Evolutionary conservation across 1,140 invertebrate genomes (phyloP), one percentile per base, ranked within the genome.

Genomic region (Drosophila asahinai): DNA sequence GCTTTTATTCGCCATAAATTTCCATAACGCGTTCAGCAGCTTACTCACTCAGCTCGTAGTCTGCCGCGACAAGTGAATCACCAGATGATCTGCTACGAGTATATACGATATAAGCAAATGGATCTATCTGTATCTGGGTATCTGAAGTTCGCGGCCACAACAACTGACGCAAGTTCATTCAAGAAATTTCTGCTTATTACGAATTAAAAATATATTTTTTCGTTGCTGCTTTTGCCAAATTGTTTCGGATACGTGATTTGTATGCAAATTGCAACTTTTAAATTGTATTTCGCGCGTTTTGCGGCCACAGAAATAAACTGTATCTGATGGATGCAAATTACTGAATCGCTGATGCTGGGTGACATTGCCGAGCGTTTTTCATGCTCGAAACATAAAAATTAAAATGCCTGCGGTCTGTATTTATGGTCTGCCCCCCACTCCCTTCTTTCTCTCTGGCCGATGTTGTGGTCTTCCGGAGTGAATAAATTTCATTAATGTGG

Each of bases 151-250:
- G 47, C 40, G 43, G 49, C 38, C 67, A 47, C 38, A 66, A 38
- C 40, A 55, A 83, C 52, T 86, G 82, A 84, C 82, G 82, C 77
- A 86, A 86, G 80, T 84, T 84, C 82, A 84, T 84, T 84, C 73
- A 86, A 58, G 40, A 71, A 78, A 60, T 77, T 54, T 59, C 14
- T 62, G 49, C 57, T 70, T 77, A 45, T 63, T 72, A 42, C 71
- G 71, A 74, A 54, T 45, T 64, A 71, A 68, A 71, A 71, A 71
- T 55, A 71, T 11, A 40, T 58, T 64, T 67, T 77, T 60, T 57
- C 48, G 43, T 49, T 60, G 48, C 38, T 40, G 63, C 49, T 77
- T 58, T 78, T 63, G 71, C 65, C 58, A 79, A 82, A 75, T 78
- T 63, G 73, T 64, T 68, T 74, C 81, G 52, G 51, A 70, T 79